Percentiles rank a stretch among this genome's conserved stretches.
These are phyloP conservation scores for Lophura swinhoii DNA, from an alignment of 2,797 vertebrate species.

Conservation along the genomic window DNA sequence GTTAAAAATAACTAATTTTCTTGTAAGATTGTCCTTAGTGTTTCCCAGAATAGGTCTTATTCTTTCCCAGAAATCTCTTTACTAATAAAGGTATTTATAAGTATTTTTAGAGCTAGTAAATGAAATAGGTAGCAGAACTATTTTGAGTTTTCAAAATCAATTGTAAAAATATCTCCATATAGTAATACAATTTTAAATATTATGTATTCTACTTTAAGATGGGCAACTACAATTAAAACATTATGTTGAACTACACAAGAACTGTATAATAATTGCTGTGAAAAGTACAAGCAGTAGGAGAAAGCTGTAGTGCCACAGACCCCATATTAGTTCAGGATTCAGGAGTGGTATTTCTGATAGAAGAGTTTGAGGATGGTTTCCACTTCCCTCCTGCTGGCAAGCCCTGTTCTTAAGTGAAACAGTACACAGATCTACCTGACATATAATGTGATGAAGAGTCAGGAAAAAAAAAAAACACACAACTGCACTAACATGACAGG, in stretches of 20 bases:
- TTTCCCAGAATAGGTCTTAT: not conserved
- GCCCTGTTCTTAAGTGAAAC: not conserved
- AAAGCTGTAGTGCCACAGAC: not conserved
- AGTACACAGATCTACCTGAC: not conserved
- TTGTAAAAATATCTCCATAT: not conserved
- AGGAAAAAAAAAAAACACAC: not conserved
- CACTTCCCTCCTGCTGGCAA: not conserved
- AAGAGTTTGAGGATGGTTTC: not conserved
- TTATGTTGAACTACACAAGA: not conserved
- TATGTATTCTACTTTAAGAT: not conserved
- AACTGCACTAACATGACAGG: not conserved
- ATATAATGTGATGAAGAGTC: not conserved
- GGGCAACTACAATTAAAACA: not conserved
- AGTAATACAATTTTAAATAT: not conserved
- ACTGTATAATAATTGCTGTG: not conserved
- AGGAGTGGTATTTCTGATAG: not conserved
- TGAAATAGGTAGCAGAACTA: not conserved
- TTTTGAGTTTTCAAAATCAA: not conserved
- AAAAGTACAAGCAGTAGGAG: not conserved
- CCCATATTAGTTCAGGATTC: not conserved
- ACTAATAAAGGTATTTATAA: not conserved
- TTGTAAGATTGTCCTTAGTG: not conserved
- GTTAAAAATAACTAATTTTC: not conserved
- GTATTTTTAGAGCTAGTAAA: not conserved
- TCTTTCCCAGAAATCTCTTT: not conserved